These are phyloP conservation scores for Lophius piscatorius DNA, from an alignment of 2,113 vertebrate species.

Conservation along the genomic window DNA sequence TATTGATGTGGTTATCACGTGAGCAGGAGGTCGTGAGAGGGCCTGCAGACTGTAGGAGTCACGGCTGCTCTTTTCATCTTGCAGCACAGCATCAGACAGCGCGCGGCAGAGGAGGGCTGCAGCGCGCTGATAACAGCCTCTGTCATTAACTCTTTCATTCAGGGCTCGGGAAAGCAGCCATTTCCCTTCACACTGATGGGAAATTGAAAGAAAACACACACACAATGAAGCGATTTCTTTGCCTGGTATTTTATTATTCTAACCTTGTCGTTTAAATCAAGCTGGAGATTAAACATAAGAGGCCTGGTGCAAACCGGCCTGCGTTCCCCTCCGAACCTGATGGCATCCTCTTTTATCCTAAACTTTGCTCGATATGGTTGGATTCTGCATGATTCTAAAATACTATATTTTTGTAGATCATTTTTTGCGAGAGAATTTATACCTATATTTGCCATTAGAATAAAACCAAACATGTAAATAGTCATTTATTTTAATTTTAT, in stretches of 20 bases:
- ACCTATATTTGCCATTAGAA: no score
- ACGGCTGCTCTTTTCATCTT: constrained; percentile 64
- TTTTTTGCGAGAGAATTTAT: no score
- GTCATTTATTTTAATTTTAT: no score
- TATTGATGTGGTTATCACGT: constrained; percentile 1
- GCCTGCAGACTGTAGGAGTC: constrained; percentile 45
- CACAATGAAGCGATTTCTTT: neutral
- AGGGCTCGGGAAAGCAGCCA: constrained; percentile 25
- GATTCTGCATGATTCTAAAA: no score
- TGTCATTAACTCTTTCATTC: constrained; percentile 74
- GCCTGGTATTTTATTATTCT: neutral
- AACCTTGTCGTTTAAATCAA: neutral
- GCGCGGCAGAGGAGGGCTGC: constrained; percentile 75
- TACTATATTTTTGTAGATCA: no score
- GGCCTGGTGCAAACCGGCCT: constrained; percentile 40
- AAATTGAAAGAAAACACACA: neutral
- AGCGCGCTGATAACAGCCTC: constrained; percentile 75
- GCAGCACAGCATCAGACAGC: constrained; percentile 63
- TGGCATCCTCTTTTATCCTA: no score
- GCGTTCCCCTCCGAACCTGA: neutral
- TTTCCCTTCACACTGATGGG: constrained; percentile 40
- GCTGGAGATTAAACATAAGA: constrained; percentile 2
- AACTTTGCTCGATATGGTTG: no score
- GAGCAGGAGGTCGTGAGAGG: constrained; percentile 30
- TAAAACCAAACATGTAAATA: neutral